Base-by-base conservation (phyloP, 2,113 vertebrate species). In the Taurulus bubalis region DNA sequence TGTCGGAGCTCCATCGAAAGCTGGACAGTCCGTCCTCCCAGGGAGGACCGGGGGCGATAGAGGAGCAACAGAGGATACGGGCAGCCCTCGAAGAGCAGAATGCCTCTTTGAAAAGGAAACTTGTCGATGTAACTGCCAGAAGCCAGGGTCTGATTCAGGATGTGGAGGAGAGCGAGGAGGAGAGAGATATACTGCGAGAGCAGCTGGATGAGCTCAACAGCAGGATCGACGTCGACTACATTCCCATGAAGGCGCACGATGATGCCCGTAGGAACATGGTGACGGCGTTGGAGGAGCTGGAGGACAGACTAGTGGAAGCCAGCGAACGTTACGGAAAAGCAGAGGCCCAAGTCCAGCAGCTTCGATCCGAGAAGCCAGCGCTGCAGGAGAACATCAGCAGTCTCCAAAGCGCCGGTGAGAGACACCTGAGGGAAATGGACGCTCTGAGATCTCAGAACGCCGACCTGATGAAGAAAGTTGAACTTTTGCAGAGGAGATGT, bases 131-230 rank as follows among this genome's bases (percentile, higher is more conserved):
- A 4, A 96, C 95, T 0, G 77, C 92, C 3, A 96, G 93, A 85
- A 97, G 96, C 70, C 96, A 97, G 85, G 6, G 79, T 0, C 87
- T 97, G n/a, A 97, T 97, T 66, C 94, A 93, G 32, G 97, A 98
- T 14, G 80, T 96, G 0, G 96, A 97, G 15, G 95, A 95, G 42
- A 79, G 87, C 1, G 94, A 95, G 22, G 65, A 92, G 3, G 97
- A 98, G 62, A 95, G 96, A 60, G 94, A 95, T 38, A 18, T 91
- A 14, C 95, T 99, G 14, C 94, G 83, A 68, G 95, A 97, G 71
- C 97, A 98, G 83, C 84, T 97, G 74, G 95, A 97, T 0, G 91
- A 93, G 68, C 85, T 98, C 15, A 95, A 83, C 22, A 87, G 67
- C 18, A 96, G 97, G 85, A 93, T 99, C 10, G 95, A 97, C 84